Evolutionary conservation across 2,113 vertebrate species (phyloP).

Genomic region (Condylura cristata): DNA sequence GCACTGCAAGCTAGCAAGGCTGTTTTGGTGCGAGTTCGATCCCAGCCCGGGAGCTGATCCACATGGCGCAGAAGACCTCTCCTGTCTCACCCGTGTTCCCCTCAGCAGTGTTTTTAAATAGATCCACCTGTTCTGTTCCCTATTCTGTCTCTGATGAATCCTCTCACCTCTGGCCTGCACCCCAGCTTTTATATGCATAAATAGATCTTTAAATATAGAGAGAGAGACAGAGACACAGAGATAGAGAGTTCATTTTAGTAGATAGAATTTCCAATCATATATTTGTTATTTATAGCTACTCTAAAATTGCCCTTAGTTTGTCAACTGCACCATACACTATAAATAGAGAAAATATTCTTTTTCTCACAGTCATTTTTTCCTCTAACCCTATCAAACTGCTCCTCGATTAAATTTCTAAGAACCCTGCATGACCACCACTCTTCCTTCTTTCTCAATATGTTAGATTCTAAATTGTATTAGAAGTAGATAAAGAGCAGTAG

Average conservation of each 20-base stretch:
- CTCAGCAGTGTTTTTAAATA: no score
- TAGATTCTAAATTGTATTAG: not conserved
- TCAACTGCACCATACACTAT: not conserved
- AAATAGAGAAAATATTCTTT: not conserved
- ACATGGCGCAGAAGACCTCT: no score
- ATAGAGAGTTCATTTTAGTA: not conserved
- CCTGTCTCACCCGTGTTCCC: no score
- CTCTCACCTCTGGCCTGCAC: no score
- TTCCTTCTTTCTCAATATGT: not conserved
- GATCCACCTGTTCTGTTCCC: no score
- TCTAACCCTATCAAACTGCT: not conserved
- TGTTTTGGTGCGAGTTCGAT: no score
- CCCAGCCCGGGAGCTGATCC: no score
- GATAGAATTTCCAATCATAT: not conserved
- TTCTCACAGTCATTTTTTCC: not conserved
- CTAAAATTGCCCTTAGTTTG: not conserved
- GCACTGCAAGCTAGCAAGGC: no score
- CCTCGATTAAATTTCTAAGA: not conserved
- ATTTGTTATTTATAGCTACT: not conserved
- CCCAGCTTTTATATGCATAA: no score
- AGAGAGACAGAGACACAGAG: no score
- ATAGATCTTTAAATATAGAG: no score
- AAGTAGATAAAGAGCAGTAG: not conserved
- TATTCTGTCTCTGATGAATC: no score
- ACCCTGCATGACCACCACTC: not conserved